A percentile compares a stretch with the other conserved stretches of the same genome.
Evolutionary conservation across 2,888 invertebrate genomes (phyloP).

Genomic region (Leptinotarsa tumamoca): DNA sequence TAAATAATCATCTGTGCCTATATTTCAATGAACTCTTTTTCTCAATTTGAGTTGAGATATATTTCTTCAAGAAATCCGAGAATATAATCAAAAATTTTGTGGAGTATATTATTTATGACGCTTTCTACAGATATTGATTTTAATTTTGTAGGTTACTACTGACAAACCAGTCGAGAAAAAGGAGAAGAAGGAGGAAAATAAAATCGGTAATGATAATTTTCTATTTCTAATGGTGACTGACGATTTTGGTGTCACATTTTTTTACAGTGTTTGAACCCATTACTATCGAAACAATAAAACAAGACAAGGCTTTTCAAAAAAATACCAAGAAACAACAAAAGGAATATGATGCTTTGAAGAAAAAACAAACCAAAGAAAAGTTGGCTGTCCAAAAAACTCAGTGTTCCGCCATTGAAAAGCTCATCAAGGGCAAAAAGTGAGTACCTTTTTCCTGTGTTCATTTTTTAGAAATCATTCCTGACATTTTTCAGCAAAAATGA

Average conservation of each 20-base stretch:
- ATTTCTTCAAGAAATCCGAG: neutral
- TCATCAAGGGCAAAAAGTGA: slow-evolving; percentile 93
- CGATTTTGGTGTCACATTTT: neutral
- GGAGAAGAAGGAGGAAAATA: slow-evolving; percentile 78
- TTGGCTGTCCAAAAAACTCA: slow-evolving; percentile 90
- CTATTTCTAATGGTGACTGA: neutral
- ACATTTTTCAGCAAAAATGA: slow-evolving; percentile 78
- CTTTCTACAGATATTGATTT: neutral
- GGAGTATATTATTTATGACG: too few relatives aligned
- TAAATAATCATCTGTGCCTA: neutral
- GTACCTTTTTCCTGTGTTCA: slow-evolving; percentile 48
- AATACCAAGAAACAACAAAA: slow-evolving; percentile 95
- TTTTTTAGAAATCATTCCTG: too few relatives aligned
- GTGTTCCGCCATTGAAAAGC: slow-evolving; percentile 90
- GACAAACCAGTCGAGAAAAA: slow-evolving; percentile 71
- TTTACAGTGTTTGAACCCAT: slow-evolving; percentile 87
- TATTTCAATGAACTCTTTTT: too few relatives aligned
- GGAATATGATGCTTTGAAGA: slow-evolving; percentile 90
- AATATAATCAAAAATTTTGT: neutral
- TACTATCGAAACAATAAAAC: slow-evolving; percentile 85
- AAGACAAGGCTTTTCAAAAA: slow-evolving; percentile 93
- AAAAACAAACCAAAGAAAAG: slow-evolving; percentile 94
- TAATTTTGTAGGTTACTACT: slow-evolving; percentile 38
- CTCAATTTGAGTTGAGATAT: too few relatives aligned
- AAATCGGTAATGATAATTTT: slow-evolving; percentile 70